phyloP scores from a whole-genome alignment of 2,113 vertebrate genomes.

The Cranoglanis bouderius region DNA sequence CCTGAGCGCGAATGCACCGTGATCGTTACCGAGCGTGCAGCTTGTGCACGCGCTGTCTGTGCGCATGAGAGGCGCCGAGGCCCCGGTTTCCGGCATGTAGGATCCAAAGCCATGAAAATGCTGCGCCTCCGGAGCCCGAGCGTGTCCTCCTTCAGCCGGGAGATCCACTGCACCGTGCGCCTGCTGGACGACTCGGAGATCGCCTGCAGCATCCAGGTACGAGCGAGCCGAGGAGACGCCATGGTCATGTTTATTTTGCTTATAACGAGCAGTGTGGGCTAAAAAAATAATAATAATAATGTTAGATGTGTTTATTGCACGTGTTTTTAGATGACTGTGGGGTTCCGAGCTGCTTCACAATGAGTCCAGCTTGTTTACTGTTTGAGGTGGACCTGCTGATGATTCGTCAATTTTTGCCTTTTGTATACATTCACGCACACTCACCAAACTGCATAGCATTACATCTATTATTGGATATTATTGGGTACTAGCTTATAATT shows the following conservation, averaged over 20 bases:
- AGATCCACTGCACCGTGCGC: constrained; percentile 88
- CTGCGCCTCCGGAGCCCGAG: constrained; percentile 94
- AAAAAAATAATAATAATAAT: no score
- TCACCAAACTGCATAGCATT: background rate
- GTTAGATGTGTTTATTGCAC: constrained; percentile 2
- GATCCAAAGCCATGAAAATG: constrained; percentile 85
- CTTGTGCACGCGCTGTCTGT: background rate
- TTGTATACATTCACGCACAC: background rate
- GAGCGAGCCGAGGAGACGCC: background rate
- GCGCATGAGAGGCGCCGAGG: constrained; percentile 18
- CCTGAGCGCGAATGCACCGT: background rate
- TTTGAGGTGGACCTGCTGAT: background rate
- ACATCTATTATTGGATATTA: background rate
- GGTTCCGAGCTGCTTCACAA: background rate
- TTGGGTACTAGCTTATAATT: background rate
- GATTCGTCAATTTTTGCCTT: constrained; percentile 35
- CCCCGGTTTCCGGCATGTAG: constrained; percentile 65
- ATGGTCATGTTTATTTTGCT: background rate
- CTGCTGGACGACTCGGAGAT: constrained; percentile 92
- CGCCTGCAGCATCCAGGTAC: constrained; percentile 91
- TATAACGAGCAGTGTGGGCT: background rate
- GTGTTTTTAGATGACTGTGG: background rate
- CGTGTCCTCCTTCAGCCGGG: constrained; percentile 86
- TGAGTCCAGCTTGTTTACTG: background rate
- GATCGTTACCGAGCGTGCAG: background rate